phyloP scores from a whole-genome alignment of 2,888 invertebrate species.

The Argyra leucocephala region DNA sequence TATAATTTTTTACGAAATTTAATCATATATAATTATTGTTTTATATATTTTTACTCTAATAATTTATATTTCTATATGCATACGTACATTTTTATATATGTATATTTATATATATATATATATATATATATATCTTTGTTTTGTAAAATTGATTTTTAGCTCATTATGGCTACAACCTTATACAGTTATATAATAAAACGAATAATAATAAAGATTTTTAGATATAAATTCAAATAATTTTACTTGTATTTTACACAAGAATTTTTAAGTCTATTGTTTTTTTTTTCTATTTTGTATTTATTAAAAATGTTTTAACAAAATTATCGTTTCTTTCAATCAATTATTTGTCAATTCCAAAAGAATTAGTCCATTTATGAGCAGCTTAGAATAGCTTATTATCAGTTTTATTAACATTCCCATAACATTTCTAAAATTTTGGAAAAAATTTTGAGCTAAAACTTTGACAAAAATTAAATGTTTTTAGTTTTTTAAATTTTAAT shows the following conservation, averaged over 20 bases:
- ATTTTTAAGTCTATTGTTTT: not conserved
- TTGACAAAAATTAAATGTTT: too few species aligned
- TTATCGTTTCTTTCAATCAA: conserved; percentile 12
- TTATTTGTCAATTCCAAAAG: conserved; percentile 18
- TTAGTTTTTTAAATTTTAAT: not conserved
- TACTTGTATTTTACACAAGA: not conserved
- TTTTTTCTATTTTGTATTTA: not conserved
- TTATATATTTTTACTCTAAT: too few species aligned
- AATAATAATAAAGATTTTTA: conserved; percentile 12
- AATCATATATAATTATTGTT: too few species aligned
- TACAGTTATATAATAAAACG: not conserved
- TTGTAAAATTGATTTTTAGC: conserved; percentile 11
- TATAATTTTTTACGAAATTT: too few species aligned
- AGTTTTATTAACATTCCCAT: not conserved
- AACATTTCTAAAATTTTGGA: not conserved
- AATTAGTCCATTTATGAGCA: conserved; percentile 19
- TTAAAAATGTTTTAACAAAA: too few species aligned
- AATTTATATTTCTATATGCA: too few species aligned
- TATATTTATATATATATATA: too few species aligned
- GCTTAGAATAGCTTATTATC: conserved; percentile 7
- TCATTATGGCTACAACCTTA: conserved; percentile 17
- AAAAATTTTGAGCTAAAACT: not conserved
- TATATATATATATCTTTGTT: too few species aligned
- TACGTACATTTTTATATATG: too few species aligned
- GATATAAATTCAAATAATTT: not conserved